Conservation (phyloP, 1,140 invertebrate genomes). For the Armadillidium nasatum region DNA sequence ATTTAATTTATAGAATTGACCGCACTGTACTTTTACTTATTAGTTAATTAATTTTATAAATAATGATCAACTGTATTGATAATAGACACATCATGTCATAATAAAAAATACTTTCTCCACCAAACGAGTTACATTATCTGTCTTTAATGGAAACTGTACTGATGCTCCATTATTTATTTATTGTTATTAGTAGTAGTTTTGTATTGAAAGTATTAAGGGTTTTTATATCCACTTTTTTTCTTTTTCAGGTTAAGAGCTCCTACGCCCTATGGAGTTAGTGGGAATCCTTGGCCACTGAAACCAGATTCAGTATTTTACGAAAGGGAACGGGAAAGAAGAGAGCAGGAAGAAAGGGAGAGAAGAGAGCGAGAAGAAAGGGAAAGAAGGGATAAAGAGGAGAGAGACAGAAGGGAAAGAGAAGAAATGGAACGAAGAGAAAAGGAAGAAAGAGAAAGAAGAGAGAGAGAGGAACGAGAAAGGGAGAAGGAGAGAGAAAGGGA, state of each 20-base stretch:
- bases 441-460: constrained; percentile 36
- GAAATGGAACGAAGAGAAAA: constrained; percentile 38
- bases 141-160: no score
- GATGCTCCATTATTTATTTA: no score
- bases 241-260: constrained; percentile 36
- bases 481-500: constrained; percentile 25
- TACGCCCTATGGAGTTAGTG: constrained; percentile 33
- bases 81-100: no score
- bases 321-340: constrained; percentile 34
- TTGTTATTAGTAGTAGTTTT: no score
- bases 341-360: constrained; percentile 37
- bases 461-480: constrained; percentile 35
- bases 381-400: constrained; percentile 33
- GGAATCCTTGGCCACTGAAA: constrained; percentile 39
- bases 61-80: no score
- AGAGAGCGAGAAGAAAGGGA: constrained; percentile 37
- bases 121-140: no score
- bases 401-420: constrained; percentile 34
- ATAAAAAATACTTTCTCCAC: no score
- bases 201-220: no score
- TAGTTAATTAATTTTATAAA: no score
- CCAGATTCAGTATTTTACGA: constrained; percentile 37
- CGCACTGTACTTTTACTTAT: no score
- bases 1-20: no score
- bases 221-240: background rate